Evolutionary conservation across 2,888 invertebrate genomes (phyloP).

Genomic region (Meteorus cinctellus): DNA sequence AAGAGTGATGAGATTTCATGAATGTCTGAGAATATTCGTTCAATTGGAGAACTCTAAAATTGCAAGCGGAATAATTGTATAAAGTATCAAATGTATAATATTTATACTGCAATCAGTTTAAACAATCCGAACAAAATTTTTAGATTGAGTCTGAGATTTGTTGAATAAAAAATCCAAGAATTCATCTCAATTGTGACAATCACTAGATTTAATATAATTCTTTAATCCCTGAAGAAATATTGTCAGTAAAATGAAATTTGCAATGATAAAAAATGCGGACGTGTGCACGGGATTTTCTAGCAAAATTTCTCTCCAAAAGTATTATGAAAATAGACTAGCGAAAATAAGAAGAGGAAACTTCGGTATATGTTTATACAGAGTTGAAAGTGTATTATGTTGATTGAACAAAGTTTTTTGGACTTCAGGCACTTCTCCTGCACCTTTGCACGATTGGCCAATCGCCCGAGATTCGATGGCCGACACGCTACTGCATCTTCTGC

Average conservation of each 20-base stretch:
- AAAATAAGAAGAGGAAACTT: not conserved
- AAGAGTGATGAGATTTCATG: too few relatives aligned
- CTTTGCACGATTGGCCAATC: not conserved
- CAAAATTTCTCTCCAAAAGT: not conserved
- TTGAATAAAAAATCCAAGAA: too few relatives aligned
- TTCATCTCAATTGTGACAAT: too few relatives aligned
- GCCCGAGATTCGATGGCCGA: slow-evolving; percentile 1
- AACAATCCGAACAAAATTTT: too few relatives aligned
- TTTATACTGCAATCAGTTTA: too few relatives aligned
- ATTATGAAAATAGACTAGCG: not conserved
- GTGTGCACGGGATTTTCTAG: not conserved
- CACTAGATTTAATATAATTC: too few relatives aligned
- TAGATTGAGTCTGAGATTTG: too few relatives aligned
- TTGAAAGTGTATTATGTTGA: not conserved
- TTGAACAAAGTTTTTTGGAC: not conserved
- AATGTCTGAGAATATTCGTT: too few relatives aligned
- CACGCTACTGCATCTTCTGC: not conserved
- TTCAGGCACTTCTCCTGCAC: not conserved
- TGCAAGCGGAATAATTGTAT: too few relatives aligned
- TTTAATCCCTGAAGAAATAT: too few relatives aligned
- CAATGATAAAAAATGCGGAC: not conserved
- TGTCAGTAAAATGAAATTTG: not conserved
- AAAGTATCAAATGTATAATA: too few relatives aligned
- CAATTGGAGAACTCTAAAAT: too few relatives aligned
- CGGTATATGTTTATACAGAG: not conserved